Evolutionary conservation across 2,888 invertebrate genomes (phyloP).

Genomic region (Schizaphis graminum): DNA sequence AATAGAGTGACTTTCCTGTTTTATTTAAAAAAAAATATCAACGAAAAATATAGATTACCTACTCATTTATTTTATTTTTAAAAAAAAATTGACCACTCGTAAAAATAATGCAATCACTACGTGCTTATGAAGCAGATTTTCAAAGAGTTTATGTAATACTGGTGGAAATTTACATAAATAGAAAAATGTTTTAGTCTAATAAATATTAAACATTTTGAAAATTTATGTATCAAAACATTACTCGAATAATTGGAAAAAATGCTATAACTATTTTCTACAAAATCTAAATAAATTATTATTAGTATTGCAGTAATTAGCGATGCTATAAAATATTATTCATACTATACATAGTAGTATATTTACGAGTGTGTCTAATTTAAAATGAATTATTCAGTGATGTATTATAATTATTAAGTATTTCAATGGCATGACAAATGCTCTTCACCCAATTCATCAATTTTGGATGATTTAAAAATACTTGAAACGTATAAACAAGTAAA

Average conservation of each 20-base stretch:
- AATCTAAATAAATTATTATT: too few species aligned
- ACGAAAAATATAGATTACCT: neutral
- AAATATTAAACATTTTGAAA: too few species aligned
- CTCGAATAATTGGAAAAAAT: too few species aligned
- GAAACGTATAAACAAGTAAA: neutral
- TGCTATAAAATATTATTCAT: too few species aligned
- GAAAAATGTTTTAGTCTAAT: neutral
- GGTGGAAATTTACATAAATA: neutral
- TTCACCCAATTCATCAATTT: neutral
- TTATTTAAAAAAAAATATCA: neutral
- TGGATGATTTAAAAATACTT: neutral
- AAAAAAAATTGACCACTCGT: neutral
- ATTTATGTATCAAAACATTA: too few species aligned
- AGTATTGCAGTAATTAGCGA: too few species aligned
- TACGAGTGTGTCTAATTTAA: neutral
- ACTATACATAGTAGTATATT: neutral
- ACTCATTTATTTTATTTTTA: neutral
- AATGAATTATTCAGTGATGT: neutral
- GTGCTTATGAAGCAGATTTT: neutral
- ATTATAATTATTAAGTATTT: too few species aligned
- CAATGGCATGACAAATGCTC: neutral
- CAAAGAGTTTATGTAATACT: neutral
- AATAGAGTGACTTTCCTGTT: neutral
- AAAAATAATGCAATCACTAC: neutral
- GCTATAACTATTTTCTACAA: too few species aligned